Evolutionary conservation across 2,797 vertebrate species (phyloP).

Genomic region (Acropternis orthonyx): DNA sequence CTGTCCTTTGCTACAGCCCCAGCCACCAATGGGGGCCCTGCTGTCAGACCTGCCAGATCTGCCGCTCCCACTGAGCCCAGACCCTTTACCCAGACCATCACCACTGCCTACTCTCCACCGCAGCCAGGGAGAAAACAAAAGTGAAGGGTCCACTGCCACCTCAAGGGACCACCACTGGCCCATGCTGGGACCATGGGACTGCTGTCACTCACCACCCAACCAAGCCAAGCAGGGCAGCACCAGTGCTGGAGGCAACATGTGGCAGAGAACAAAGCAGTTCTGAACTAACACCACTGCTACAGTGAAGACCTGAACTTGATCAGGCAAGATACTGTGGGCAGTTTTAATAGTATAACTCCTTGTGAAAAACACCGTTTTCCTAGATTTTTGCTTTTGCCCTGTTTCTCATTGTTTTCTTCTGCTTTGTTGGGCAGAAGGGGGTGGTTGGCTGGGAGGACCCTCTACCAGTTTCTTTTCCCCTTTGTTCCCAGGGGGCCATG

Average conservation of each 20-base stretch:
- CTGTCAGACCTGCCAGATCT: background rate
- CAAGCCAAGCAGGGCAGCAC: background rate
- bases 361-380: background rate
- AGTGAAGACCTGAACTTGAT: background rate
- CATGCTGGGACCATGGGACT: background rate
- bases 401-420: background rate
- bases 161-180: background rate
- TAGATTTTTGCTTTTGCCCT: background rate
- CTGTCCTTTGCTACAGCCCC: background rate
- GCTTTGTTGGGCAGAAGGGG: background rate
- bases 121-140: background rate
- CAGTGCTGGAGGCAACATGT: background rate
- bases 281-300: background rate
- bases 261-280: background rate
- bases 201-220: background rate
- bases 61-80: background rate
- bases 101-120: background rate
- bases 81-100: no score
- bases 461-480: background rate
- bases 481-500: background rate
- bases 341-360: background rate
- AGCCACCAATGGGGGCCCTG: background rate
- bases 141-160: background rate
- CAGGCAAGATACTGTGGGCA: background rate
- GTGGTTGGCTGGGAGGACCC: background rate